These are phyloP conservation scores for Bruchidius siliquastri DNA, from an alignment of 2,888 invertebrate species.

Conservation along the genomic window DNA sequence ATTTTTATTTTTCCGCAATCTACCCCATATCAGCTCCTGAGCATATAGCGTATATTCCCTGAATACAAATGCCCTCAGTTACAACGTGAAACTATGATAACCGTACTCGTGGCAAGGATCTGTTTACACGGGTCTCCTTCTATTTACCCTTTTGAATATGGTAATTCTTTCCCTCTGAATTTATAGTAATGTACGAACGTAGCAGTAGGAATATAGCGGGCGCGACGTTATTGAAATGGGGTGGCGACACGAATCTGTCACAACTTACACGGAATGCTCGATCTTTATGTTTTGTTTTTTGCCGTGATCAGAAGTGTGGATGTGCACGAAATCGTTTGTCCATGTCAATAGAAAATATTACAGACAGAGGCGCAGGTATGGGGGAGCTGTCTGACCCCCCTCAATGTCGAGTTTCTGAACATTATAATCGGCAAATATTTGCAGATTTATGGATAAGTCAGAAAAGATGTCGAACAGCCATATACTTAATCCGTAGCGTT, in stretches of 20 bases:
- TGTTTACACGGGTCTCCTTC: background rate
- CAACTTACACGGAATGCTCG: conserved; percentile 29
- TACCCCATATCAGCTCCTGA: background rate
- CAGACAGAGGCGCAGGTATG: no score
- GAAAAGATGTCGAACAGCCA: no score
- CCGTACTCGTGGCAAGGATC: background rate
- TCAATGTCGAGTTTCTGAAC: no score
- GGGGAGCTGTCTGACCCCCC: no score
- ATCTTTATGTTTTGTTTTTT: conserved; percentile 15
- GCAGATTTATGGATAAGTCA: no score
- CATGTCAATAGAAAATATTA: no score
- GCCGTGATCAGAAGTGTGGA: no score
- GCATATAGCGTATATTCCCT: background rate
- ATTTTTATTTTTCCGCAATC: background rate
- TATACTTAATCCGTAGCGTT: no score
- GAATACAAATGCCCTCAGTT: background rate
- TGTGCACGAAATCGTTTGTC: no score
- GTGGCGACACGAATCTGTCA: conserved; percentile 46
- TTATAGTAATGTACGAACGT: conserved; percentile 38
- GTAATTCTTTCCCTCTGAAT: conserved; percentile 20
- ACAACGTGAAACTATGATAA: background rate
- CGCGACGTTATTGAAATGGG: conserved; percentile 40
- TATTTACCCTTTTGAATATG: background rate
- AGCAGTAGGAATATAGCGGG: conserved; percentile 31
- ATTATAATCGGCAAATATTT: no score